Base-by-base conservation (phyloP, 1,140 invertebrate genomes). In the Bombus sibiricus region DNA sequence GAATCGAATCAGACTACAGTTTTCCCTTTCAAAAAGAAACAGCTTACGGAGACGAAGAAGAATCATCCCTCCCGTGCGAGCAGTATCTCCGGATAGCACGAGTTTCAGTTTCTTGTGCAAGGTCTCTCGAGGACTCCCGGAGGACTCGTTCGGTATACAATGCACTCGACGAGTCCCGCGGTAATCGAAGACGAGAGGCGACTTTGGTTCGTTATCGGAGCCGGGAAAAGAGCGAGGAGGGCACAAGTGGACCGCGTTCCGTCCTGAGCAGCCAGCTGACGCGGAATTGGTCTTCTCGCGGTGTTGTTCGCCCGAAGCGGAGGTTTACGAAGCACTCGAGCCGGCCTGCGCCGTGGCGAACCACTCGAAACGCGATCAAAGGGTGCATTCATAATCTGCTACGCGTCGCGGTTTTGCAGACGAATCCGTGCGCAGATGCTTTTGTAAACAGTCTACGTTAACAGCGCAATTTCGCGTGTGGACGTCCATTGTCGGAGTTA, bases 381-480 rank as follows among this genome's bases (percentile, higher is more conserved):
- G 81, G 85, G 64, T 77, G 89, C 87, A 92, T 92, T 93, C 89
- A 93, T 92, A 92, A 91, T 92, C 88, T 86, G 90, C 84, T 75
- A 88, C 87, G 84, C 88, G 57, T 83, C 88, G 88, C 88, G 88
- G 81, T 89, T 89, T 81, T 76, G 73, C 79, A 39, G 69, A 39
- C 37, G 57, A 72, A 79, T 47, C 37, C 83, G 64, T 57, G 76
- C 8, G 62, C 76, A 25, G 71, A 62, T 34, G 80, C 84, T 87
- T 89, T 83, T 81, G 81, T 84, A 81, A 89, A 89, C 77, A 79
- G 34, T 3, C 34, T 32, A 32, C 22, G 57, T 69, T 89, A 86
- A 86, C 86, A 59, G 68, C 59, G 66, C 22, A 53, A 34, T 39
- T 68, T 34, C 25, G 25, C 32, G 39, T 0, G 34, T 25, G 22